phyloP scores from a whole-genome alignment of 2,113 vertebrate genomes.

The Zeus faber region DNA sequence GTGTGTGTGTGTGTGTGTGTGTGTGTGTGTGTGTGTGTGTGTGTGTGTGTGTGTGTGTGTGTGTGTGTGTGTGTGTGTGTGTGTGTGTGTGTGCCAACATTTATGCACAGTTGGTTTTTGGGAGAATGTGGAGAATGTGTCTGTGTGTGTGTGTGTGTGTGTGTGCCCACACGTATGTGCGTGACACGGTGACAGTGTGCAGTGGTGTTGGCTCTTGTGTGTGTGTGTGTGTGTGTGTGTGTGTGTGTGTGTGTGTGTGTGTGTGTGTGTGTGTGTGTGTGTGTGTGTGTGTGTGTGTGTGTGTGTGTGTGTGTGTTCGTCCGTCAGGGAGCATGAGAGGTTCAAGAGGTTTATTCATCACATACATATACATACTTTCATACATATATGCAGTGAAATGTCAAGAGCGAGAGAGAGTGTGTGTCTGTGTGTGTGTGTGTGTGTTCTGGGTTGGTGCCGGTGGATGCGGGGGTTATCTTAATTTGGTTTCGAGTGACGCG shows the following conservation, averaged over 20 bases:
- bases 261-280: constrained; percentile 14
- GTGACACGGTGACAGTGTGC: too few species aligned
- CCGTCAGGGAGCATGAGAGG: neutral
- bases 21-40: neutral
- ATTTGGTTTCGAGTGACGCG: constrained; percentile 41
- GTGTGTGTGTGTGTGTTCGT: neutral
- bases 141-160: neutral
- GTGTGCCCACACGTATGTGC: too few species aligned
- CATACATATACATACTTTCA: too few species aligned
- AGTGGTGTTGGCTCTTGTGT: neutral
- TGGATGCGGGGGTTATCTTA: constrained; percentile 23
- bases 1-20: neutral
- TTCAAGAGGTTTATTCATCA: too few species aligned
- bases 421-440: constrained; percentile 3
- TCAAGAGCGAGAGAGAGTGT: neutral
- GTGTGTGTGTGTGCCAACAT: neutral
- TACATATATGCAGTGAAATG: too few species aligned
- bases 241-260: neutral
- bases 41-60: neutral
- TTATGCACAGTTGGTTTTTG: neutral
- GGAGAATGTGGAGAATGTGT: too few species aligned
- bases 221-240: constrained; percentile 13
- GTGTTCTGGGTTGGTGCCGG: too few species aligned
- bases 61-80: neutral
- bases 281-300: constrained; percentile 7